These are phyloP conservation scores for Sminthurides aquaticus DNA, from an alignment of 2,888 invertebrate species.

Conservation along the genomic window DNA sequence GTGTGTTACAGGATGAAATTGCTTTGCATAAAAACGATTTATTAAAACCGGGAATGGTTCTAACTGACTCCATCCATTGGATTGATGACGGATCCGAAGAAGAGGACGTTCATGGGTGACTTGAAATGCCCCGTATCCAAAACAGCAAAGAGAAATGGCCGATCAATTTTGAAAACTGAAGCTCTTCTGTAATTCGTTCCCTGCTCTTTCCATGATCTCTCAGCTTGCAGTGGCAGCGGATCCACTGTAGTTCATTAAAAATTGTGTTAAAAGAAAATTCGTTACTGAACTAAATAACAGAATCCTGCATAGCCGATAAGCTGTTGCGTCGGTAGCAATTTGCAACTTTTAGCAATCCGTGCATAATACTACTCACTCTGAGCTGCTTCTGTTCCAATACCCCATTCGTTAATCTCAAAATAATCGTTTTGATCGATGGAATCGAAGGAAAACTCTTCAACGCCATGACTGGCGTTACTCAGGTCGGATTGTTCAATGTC, in stretches of 20 bases:
- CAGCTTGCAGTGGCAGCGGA: too few relatives aligned
- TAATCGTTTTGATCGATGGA: not conserved
- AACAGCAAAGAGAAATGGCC: not conserved
- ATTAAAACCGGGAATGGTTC: too few relatives aligned
- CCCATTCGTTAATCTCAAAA: not conserved
- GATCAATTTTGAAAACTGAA: not conserved
- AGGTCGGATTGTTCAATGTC: not conserved
- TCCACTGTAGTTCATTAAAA: too few relatives aligned
- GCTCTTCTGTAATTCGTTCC: not conserved
- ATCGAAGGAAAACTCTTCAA: not conserved
- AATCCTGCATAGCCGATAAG: too few relatives aligned
- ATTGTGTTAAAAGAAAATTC: too few relatives aligned
- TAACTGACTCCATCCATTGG: too few relatives aligned
- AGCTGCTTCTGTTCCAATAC: not conserved
- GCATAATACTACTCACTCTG: too few relatives aligned
- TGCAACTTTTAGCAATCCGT: too few relatives aligned
- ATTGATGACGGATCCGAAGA: not conserved
- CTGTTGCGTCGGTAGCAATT: too few relatives aligned
- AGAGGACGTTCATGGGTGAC: not conserved
- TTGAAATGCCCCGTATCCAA: not conserved
- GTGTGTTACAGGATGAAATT: too few relatives aligned
- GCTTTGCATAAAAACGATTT: too few relatives aligned
- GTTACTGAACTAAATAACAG: too few relatives aligned
- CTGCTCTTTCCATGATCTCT: not conserved
- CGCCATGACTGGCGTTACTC: not conserved